Base-by-base conservation (phyloP, 2,797 vertebrate genomes). In the Dendrocincla fuliginosa region DNA sequence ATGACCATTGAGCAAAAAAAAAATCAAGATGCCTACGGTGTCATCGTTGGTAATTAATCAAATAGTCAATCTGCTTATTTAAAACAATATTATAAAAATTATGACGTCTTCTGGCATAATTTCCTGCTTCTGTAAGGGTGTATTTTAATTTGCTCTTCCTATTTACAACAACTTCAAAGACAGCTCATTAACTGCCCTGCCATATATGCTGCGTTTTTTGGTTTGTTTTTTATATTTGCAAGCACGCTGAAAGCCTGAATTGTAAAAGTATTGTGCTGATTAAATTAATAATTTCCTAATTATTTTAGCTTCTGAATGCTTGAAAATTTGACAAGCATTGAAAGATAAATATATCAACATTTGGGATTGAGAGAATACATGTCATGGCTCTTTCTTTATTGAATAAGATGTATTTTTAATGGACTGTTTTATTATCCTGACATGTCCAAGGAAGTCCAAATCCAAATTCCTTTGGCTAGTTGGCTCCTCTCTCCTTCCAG, bases 391-490 rank as follows among this genome's bases (percentile, higher is more conserved):
- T 77, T 56, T 44, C 15, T 70, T 82, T 68, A 39, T 13, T 53
- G 35, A 81, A 39, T 50, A 79, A 79, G 44, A n/a, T 73, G 32
- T 10, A 42, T 68, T 61, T 94, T 77, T 82, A 78, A 53, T 53
- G 19, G 52, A 60, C 12, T 88, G 2, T 91, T 94, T 79, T 86
- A 47, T 86, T 79, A 60, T 84, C 19, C 49, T 82, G 46, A 32
- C 19, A 32, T 76, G 11, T 87, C 82, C 52, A 63, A 42, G 59
- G 67, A 91, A 84, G 56, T 84, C 47, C 41, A 78, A 77, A 64
- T 89, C 70, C 77, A 55, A 91, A 96, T 96, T 95, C 77, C 42
- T 89, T 80, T 90, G 87, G 86, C 74, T 37, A 11, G 3, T 89
- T 78, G 52, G 47, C 42, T 90, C 87, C 70, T 65, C 57, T 95